Evolutionary conservation across 2,113 vertebrate genomes (phyloP).

Genomic region (Elaphurus davidianus): DNA sequence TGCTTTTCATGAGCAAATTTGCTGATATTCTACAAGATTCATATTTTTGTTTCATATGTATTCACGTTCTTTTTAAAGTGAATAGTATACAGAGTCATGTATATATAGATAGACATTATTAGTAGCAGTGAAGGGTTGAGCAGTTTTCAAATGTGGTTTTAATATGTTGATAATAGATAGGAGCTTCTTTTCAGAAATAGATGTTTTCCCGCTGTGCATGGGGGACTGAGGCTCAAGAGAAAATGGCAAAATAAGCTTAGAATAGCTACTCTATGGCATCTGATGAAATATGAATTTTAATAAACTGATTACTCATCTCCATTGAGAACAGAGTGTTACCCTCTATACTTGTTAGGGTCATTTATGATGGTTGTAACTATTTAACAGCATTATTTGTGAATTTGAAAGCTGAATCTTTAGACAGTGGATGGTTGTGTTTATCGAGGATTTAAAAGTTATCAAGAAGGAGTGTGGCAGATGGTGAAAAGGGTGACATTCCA

Average conservation of each 20-base stretch:
- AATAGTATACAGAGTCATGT: background rate
- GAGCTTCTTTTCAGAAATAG: background rate
- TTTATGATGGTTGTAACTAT: background rate
- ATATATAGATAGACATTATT: background rate
- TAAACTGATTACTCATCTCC: background rate
- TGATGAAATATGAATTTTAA: background rate
- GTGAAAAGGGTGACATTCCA: constrained; percentile 12
- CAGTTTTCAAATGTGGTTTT: background rate
- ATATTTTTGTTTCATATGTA: background rate
- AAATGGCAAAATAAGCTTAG: background rate
- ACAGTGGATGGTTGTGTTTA: background rate
- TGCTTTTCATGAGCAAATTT: background rate
- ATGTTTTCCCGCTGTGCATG: background rate
- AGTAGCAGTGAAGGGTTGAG: background rate
- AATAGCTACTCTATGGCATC: background rate
- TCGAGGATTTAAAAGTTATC: background rate
- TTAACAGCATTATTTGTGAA: background rate
- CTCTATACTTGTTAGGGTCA: background rate
- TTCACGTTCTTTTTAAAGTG: background rate
- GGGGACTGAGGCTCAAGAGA: background rate
- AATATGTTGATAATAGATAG: background rate
- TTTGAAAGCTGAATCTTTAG: background rate
- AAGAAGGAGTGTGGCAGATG: background rate
- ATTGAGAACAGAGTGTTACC: background rate
- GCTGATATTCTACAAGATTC: background rate